A percentile compares a stretch with the other conserved stretches of the same genome.
Evolutionary conservation across 2,888 invertebrate species (phyloP).

Genomic region (Mimachlamys varia): DNA sequence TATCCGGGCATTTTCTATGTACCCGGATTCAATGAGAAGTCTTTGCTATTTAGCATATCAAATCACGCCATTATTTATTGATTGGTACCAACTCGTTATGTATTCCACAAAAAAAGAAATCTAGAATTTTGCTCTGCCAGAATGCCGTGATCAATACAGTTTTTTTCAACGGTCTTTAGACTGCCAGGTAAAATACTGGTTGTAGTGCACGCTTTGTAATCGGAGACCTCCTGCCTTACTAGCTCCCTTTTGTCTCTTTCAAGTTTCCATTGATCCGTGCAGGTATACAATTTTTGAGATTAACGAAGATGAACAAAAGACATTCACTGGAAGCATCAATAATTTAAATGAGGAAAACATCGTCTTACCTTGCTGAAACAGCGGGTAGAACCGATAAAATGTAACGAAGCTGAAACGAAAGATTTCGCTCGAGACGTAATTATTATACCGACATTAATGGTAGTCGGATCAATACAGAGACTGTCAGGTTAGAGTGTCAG

Average conservation of each 20-base stretch:
- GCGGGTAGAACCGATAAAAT: not conserved
- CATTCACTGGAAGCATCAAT: not conserved
- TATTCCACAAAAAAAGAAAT: not conserved
- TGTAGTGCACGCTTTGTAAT: not conserved
- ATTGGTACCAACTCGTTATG: not conserved
- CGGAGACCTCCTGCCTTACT: not conserved
- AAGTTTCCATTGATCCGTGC: not conserved
- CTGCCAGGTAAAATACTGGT: not conserved
- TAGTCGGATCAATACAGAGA: not conserved
- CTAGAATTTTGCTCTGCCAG: not conserved
- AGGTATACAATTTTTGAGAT: not conserved
- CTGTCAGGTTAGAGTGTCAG: too few species aligned
- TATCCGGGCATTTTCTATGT: not conserved
- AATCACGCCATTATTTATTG: not conserved
- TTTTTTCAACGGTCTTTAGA: not conserved
- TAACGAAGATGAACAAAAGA: not conserved
- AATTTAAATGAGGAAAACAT: not conserved
- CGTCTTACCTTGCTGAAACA: not conserved
- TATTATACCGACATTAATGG: not conserved
- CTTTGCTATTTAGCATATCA: not conserved
- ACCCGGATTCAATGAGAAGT: not conserved
- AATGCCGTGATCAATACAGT: not conserved
- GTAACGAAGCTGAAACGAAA: not conserved
- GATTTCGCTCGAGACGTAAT: not conserved
- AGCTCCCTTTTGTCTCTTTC: not conserved